Evolutionary conservation across 2,888 invertebrate species (phyloP).

Genomic region (Subacronicta megacephala): DNA sequence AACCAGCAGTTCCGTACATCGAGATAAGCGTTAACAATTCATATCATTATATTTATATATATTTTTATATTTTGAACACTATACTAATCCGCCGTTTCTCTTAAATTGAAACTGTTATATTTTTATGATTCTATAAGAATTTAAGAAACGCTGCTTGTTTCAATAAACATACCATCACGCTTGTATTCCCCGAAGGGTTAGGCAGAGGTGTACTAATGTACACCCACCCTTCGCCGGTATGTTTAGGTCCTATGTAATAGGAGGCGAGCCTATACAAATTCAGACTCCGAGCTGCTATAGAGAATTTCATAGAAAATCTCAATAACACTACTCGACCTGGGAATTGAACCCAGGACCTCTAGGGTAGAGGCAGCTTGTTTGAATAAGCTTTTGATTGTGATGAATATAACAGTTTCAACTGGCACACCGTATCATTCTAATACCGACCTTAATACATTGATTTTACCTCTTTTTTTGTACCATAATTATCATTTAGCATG

Average conservation of each 20-base stretch:
- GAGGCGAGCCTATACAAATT: too few species aligned
- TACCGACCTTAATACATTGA: slow-evolving; percentile 48
- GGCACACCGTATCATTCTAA: slow-evolving; percentile 27
- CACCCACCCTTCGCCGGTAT: too few species aligned
- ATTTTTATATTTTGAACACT: slow-evolving; percentile 57
- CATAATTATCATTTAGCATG: slow-evolving; percentile 48
- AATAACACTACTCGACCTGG: too few species aligned
- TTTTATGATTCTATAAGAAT: neutral
- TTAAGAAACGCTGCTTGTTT: neutral
- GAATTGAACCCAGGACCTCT: too few species aligned
- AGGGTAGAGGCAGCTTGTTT: too few species aligned
- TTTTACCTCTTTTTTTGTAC: slow-evolving; percentile 51
- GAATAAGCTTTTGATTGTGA: too few species aligned
- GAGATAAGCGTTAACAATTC: slow-evolving; percentile 55
- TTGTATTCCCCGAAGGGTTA: too few species aligned
- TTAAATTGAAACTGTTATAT: slow-evolving; percentile 18
- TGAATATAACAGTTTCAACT: slow-evolving; percentile 28
- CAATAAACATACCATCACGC: too few species aligned
- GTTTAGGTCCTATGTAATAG: too few species aligned
- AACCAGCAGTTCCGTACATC: slow-evolving; percentile 36
- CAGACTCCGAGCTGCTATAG: too few species aligned
- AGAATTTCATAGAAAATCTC: too few species aligned
- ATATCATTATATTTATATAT: slow-evolving; percentile 46
- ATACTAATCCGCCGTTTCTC: slow-evolving; percentile 36
- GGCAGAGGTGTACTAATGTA: too few species aligned